Evolutionary conservation across 2,888 invertebrate species (phyloP), one percentile per base, ranked within the genome.

Genomic region (Pyrocoelia pectoralis): DNA sequence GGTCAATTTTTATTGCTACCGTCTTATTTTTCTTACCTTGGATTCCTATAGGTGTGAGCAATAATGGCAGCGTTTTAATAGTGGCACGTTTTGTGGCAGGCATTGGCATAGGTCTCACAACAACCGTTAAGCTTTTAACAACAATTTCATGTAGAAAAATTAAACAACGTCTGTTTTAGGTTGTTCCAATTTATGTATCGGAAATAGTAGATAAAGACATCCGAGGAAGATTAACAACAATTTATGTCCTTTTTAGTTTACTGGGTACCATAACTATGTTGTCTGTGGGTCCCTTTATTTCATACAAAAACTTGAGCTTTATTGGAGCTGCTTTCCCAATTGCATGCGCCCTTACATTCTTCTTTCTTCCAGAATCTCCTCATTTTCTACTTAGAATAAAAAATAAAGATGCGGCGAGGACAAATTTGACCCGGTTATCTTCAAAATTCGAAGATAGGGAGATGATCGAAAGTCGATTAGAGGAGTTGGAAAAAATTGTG

Each of bases 121-220:
- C n/a, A 2, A 10, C 10, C 3, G 46, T 46, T 15, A 46, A 17
- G 9, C n/a, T n/a, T n/a, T 8, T n/a, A n/a, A n/a, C 9, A 3
- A 8, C n/a, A n/a, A n/a, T n/a, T n/a, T n/a, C n/a, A 33, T 33
- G 33, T 33, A 33, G 8, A 33, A n/a, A n/a, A n/a, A 33, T n/a
- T 2, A 10, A 8, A 6, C 8, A 33, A 33, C 10, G 33, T 33
- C n/a, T n/a, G n/a, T 81, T 80, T 67, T 77, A 80, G 9, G 72
- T 74, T 1, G 78, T 78, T 5, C 77, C 81, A 0, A 79, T 81
- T 76, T 81, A 81, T 61, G 77, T 78, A 52, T 80, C 80, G 0
- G 81, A 81, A 68, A 80, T 81, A 46, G 77, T 80, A 1, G 80
- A 81, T 51, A 84, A 84, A 61, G 83, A 84, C 67, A 81, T 84